Evolutionary conservation across 2,797 vertebrate genomes (phyloP).

Genomic region (Darevskia mixta): DNA sequence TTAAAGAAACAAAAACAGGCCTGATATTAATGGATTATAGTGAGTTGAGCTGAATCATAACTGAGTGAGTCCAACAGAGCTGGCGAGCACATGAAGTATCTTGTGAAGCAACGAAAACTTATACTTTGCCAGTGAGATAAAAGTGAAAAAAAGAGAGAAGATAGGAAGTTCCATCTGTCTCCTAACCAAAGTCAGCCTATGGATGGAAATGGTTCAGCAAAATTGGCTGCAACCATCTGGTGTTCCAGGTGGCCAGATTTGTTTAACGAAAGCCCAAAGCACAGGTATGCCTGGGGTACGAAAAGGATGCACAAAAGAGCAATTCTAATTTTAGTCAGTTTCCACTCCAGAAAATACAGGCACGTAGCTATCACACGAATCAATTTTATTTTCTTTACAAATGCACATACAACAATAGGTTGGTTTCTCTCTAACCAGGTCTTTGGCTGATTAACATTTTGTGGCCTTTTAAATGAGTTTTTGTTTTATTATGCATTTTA

Average conservation of each 20-base stretch:
- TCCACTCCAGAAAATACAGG: not conserved
- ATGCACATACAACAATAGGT: not conserved
- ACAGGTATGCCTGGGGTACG: conserved; percentile 59
- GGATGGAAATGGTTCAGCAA: conserved; percentile 67
- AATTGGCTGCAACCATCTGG: conserved; percentile 73
- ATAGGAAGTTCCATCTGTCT: conserved; percentile 67
- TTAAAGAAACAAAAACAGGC: conserved; percentile 30
- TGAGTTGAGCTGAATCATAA: conserved; percentile 1
- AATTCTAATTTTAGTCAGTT: conserved; percentile 17
- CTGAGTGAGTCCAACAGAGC: conserved; percentile 32
- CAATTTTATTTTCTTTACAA: not conserved
- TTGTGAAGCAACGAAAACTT: conserved; percentile 52
- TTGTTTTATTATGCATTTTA: too few relatives aligned
- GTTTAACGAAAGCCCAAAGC: conserved; percentile 67
- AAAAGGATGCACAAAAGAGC: not conserved
- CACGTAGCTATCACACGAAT: not conserved
- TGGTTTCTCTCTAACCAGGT: too few relatives aligned
- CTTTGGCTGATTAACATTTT: too few relatives aligned
- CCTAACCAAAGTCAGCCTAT: conserved; percentile 69
- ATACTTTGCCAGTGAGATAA: conserved; percentile 59
- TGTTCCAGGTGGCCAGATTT: conserved; percentile 69
- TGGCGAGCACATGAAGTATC: conserved; percentile 50
- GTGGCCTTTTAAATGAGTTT: too few relatives aligned
- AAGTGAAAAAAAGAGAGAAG: conserved; percentile 44
- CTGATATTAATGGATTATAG: conserved; percentile 38